These are phyloP conservation scores for Lepetodrilus schrolli DNA, from an alignment of 2,888 invertebrate genomes.

Conservation along the genomic window DNA sequence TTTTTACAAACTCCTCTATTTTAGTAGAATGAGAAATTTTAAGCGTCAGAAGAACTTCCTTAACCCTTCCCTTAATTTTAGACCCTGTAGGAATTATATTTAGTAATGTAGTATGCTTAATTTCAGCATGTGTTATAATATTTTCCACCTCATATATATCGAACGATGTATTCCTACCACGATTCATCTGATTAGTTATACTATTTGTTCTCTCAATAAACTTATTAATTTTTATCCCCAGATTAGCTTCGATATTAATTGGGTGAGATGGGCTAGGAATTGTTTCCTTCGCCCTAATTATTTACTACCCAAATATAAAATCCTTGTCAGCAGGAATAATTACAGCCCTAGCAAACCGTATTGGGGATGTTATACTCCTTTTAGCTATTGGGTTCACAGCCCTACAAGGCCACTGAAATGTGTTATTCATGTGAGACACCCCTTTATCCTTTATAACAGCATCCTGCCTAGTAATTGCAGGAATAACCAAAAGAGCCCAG, in stretches of 20 bases:
- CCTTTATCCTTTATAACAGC: constrained; percentile 76
- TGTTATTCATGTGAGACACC: constrained; percentile 77
- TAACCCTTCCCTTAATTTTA: constrained; percentile 23
- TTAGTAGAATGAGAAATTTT: constrained; percentile 7
- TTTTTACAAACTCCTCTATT: not conserved
- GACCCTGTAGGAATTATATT: constrained; percentile 33
- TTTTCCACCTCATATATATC: constrained; percentile 82
- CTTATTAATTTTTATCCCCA: constrained; percentile 82
- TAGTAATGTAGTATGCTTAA: constrained; percentile 77
- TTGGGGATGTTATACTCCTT: constrained; percentile 83
- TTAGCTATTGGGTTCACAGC: constrained; percentile 76
- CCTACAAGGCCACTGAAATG: constrained; percentile 53
- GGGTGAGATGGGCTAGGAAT: constrained; percentile 85
- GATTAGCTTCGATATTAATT: constrained; percentile 83
- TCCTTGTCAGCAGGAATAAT: constrained; percentile 84
- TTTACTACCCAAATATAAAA: constrained; percentile 83
- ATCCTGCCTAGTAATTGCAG: constrained; percentile 77
- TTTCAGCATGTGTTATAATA: constrained; percentile 80
- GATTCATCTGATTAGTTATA: constrained; percentile 81
- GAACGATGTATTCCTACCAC: constrained; percentile 79
- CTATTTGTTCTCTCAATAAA: constrained; percentile 83
- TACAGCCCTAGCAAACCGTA: constrained; percentile 83
- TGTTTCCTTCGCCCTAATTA: constrained; percentile 83
- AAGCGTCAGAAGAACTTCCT: not conserved
- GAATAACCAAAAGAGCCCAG: constrained; percentile 86